These are phyloP conservation scores for Pandion haliaetus DNA, from an alignment of 2,113 vertebrate species.

Conservation along the genomic window DNA sequence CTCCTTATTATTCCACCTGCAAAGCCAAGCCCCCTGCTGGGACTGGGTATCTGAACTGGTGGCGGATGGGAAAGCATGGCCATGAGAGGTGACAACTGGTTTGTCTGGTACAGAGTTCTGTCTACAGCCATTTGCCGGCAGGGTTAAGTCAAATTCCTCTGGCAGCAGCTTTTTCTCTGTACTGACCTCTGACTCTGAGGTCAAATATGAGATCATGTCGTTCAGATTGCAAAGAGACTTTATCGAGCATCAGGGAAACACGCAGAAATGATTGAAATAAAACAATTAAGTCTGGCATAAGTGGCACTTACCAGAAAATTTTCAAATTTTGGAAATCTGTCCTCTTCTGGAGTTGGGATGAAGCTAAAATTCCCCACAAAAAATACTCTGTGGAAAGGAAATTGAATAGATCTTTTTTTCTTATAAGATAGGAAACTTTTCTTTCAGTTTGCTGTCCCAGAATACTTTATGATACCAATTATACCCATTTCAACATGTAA, in stretches of 20 bases:
- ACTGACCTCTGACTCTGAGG: neutral
- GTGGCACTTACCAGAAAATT: neutral
- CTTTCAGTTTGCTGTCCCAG: neutral
- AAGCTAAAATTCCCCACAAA: neutral
- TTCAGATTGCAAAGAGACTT: neutral
- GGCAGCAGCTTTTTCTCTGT: neutral
- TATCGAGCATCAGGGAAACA: neutral
- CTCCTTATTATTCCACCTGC: neutral
- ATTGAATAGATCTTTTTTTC: rapidly evolving
- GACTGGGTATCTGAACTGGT: neutral
- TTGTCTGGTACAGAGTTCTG: neutral
- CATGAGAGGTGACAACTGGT: neutral
- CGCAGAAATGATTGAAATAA: neutral
- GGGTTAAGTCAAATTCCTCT: neutral
- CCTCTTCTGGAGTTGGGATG: neutral
- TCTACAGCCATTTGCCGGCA: neutral
- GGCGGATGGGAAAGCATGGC: neutral
- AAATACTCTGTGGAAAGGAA: neutral
- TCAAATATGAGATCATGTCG: neutral
- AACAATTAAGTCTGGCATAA: neutral
- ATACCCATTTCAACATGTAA: neutral
- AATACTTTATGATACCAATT: neutral
- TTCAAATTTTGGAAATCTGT: neutral
- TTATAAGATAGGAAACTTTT: neutral
- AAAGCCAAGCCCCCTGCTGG: neutral